Evolutionary conservation across 2,113 vertebrate species (phyloP), one percentile per base, ranked within the genome.

Genomic region (Rhabdomys dilectus): DNA sequence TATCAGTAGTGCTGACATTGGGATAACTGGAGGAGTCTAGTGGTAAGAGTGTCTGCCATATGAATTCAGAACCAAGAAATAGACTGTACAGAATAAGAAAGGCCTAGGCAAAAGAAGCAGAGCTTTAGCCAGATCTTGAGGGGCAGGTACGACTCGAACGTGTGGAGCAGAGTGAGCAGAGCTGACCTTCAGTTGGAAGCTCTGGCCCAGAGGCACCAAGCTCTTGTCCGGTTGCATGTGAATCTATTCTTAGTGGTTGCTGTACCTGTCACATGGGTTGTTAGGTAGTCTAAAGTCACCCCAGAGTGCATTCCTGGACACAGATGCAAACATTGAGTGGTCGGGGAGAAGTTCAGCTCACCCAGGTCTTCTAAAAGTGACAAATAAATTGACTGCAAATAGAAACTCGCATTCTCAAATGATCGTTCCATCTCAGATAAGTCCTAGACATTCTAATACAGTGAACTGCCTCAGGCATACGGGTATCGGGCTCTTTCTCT

Each of bases 201-300:
- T 93, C 62, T 4, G 34, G 68, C 19, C 81, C 2, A 73, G n/a
- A 6, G 5, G 53, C 48, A 56, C n/a, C 0, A 4, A 34, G n/a
- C 66, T 91, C 62, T 53, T n/a, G 7, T 78, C 8, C 82, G 80
- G 26, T 45, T 53, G 22, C 93, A 21, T 45, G 22, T 34, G 87
- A 92, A 70, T 72, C 45, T 53, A 92, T 81, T 90, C 90, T 93
- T n/a, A 96, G 64, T 82, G 89, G 42, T 31, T 29, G 0, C n/a
- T 92, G 29, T 48, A n/a, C 31, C 45, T 94, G 76, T 88, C 91
- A 82, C 92, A 53, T 51, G 48, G 62, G 42, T 72, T 81, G 85
- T 92, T 16, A 92, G 76, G 68, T 94, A 81, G 92, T 96, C 66
- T 89, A 96, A 97, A 80, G n/a, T 75, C 60, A 58, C 75, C 10